Base-by-base conservation (phyloP, 2,797 vertebrate species). In the Melanitta fusca region DNA sequence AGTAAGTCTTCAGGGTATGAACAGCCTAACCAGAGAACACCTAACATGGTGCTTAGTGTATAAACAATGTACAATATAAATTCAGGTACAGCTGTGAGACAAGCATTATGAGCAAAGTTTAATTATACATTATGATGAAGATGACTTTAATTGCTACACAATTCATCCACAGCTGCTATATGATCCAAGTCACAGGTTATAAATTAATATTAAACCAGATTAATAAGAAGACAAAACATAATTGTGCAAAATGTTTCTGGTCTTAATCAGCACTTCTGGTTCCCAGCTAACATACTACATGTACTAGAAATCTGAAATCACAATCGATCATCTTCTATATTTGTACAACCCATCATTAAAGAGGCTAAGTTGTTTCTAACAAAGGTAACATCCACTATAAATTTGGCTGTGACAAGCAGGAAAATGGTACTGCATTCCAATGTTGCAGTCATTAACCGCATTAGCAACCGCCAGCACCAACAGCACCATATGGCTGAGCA, bases 141-240 rank as follows among this genome's bases (percentile, higher is more conserved):
- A 94, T 85, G 89, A 84, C 78, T 92, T 95, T 87, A 95, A 95
- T 91, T 95, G 90, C 72, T 80, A 54, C 25, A 64, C 72, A 90
- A 78, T 95, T 96, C 70, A 95, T 75, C 86, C 91, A 94, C 57
- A 84, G 87, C 51, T 95, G 54, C 80, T 93, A 69, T 22, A 61
- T 88, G 65, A 96, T 61, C 88, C 65, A 93, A 91, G 93, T 95
- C 88, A 95, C 87, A 93, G 53, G 75, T 86, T 95, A 84, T 82
- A 91, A 96, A 88, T 95, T 80, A 66, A 90, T 85, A 96, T 92
- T 95, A 92, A 83, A 85, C 38, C 53, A 78, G 75, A 91, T 92
- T 87, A 89, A 81, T 83, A 91, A 75, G 89, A 95, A 93, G 34
- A 94, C 54, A 80, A 72, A 89, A 91, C 34, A 21, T 83, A 85